A percentile compares a stretch with the other conserved stretches of the same genome.
Evolutionary conservation across 2,113 vertebrate species (phyloP).

Genomic region (Boleophthalmus pectinirostris): DNA sequence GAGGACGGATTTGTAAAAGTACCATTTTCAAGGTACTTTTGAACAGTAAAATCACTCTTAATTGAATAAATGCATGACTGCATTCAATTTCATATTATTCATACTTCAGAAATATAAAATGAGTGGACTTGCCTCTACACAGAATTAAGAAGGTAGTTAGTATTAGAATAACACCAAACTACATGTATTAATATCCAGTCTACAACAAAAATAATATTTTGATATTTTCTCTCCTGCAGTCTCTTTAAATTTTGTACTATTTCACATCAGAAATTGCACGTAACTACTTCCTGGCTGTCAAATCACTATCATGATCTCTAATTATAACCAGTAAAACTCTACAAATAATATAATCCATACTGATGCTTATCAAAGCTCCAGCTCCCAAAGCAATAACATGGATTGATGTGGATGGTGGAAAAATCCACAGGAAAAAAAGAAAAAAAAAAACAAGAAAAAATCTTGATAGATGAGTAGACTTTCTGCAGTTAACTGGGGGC

Average conservation of each 20-base stretch:
- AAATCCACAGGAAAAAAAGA: background rate
- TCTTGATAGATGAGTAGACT: conserved; percentile 39
- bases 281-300: conserved; percentile 10
- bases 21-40: too few species aligned
- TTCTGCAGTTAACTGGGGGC: conserved; percentile 25
- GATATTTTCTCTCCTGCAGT: background rate
- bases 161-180: too few species aligned
- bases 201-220: too few species aligned
- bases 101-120: too few species aligned
- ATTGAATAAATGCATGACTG: too few species aligned
- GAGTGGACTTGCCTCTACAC: too few species aligned
- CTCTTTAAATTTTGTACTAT: background rate
- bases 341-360: conserved; percentile 47
- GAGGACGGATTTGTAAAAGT: too few species aligned
- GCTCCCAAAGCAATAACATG: conserved; percentile 57
- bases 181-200: too few species aligned
- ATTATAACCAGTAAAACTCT: conserved; percentile 26
- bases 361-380: conserved; percentile 34
- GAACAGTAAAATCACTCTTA: too few species aligned
- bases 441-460: background rate
- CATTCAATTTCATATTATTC: too few species aligned
- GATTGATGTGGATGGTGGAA: conserved; percentile 25
- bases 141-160: too few species aligned
- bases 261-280: background rate
- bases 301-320: conserved; percentile 23